These are phyloP conservation scores for Cephus sareptanus DNA, from an alignment of 2,888 invertebrate species.

Conservation along the genomic window DNA sequence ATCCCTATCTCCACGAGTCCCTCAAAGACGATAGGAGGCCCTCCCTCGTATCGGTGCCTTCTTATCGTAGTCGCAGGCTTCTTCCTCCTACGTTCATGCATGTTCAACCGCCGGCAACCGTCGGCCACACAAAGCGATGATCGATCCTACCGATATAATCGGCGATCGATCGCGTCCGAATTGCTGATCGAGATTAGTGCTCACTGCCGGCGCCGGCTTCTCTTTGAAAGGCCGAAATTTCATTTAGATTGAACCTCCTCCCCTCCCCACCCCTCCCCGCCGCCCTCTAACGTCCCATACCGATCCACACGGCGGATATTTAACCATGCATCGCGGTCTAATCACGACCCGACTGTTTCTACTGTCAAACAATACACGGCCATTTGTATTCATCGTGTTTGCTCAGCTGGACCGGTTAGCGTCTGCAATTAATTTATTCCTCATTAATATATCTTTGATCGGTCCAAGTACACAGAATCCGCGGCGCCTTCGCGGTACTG, in stretches of 20 bases:
- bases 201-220: neutral
- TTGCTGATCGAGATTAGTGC: slow-evolving; percentile 1
- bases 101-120: neutral
- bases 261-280: neutral
- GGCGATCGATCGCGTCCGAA: slow-evolving; percentile 5
- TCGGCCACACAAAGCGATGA: neutral
- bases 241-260: neutral
- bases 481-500: neutral
- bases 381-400: neutral
- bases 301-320: neutral
- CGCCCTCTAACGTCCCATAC: neutral
- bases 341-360: neutral
- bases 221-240: slow-evolving; percentile 5
- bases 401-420: neutral
- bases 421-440: neutral
- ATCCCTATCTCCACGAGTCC: neutral
- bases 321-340: neutral
- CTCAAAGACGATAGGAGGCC: neutral
- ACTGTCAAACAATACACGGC: neutral
- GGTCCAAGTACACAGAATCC: neutral
- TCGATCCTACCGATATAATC: neutral
- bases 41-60: neutral
- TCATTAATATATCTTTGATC: neutral
- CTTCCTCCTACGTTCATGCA: neutral
- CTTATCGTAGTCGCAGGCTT: neutral